These are phyloP conservation scores for Syngnathoides biaculeatus DNA, from an alignment of 2,113 vertebrate species.

Conservation along the genomic window DNA sequence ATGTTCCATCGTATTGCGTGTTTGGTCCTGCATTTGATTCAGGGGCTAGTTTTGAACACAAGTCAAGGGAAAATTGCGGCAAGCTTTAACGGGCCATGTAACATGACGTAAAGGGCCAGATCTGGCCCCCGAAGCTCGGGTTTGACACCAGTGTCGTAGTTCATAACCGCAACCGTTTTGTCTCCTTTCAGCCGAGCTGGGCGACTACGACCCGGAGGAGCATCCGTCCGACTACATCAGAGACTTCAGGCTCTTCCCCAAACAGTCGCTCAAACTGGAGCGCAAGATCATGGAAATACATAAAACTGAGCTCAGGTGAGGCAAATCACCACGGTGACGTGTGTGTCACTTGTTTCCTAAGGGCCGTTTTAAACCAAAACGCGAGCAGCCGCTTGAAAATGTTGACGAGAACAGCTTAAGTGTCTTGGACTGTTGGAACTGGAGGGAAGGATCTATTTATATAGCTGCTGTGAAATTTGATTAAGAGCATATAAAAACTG, in stretches of 20 bases:
- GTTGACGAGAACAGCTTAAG: background rate
- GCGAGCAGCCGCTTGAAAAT: background rate
- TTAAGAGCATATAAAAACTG: background rate
- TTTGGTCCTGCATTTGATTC: background rate
- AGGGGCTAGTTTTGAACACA: background rate
- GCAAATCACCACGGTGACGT: background rate
- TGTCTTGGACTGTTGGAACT: background rate
- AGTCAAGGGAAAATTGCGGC: background rate
- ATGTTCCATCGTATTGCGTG: background rate
- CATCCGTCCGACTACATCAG: slow-evolving; percentile 91
- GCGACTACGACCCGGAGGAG: slow-evolving; percentile 91
- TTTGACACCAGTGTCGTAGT: background rate
- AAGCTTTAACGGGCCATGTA: background rate
- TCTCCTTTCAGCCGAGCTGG: slow-evolving; percentile 82
- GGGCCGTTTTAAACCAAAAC: background rate
- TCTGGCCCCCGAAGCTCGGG: background rate
- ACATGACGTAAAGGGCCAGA: background rate
- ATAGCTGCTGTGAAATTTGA: slow-evolving; percentile 1
- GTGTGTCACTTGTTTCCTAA: background rate
- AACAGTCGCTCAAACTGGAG: slow-evolving; percentile 93
- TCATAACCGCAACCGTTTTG: background rate
- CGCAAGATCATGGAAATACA: slow-evolving; percentile 95
- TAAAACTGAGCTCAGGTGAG: slow-evolving; percentile 91
- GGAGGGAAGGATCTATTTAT: slow-evolving; percentile 1
- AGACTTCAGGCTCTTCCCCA: slow-evolving; percentile 94